phyloP scores from a whole-genome alignment of 2,113 vertebrate genomes.

The Corythoichthys intestinalis region DNA sequence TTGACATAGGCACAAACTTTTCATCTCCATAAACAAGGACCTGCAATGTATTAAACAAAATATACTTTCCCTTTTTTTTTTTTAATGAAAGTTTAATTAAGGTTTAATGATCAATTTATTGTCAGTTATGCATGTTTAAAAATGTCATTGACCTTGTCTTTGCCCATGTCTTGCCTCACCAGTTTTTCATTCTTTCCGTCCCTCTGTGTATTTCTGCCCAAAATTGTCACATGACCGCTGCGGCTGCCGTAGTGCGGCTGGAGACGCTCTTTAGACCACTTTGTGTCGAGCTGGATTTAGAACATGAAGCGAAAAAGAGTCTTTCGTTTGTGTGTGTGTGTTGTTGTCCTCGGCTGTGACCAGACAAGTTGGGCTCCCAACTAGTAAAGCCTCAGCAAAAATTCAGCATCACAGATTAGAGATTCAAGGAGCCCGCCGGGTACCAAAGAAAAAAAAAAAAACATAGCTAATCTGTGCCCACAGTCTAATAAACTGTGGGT shows the following conservation, averaged over 20 bases:
- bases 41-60: neutral
- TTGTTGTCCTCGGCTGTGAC: slow-evolving; percentile 46
- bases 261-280: slow-evolving; percentile 24
- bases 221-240: slow-evolving; percentile 31
- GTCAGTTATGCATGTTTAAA: neutral
- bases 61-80: neutral
- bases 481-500: too few relatives aligned
- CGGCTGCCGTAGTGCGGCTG: slow-evolving; percentile 23
- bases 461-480: too few relatives aligned
- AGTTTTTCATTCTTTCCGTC: slow-evolving; percentile 12
- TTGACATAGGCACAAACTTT: neutral
- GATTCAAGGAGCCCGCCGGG: too few relatives aligned
- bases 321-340: slow-evolving; percentile 11
- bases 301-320: slow-evolving; percentile 10
- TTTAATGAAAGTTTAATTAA: neutral
- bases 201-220: slow-evolving; percentile 47
- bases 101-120: neutral
- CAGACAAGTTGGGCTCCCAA: slow-evolving; percentile 14
- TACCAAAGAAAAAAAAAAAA: too few relatives aligned
- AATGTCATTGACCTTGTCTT: slow-evolving; percentile 45
- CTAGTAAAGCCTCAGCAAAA: slow-evolving; percentile 40
- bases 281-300: slow-evolving; percentile 23
- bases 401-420: slow-evolving; percentile 26
- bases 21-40: neutral
- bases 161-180: neutral